phyloP scores from a whole-genome alignment of 2,888 invertebrate species.

The Caenorhabditis doughertyi region DNA sequence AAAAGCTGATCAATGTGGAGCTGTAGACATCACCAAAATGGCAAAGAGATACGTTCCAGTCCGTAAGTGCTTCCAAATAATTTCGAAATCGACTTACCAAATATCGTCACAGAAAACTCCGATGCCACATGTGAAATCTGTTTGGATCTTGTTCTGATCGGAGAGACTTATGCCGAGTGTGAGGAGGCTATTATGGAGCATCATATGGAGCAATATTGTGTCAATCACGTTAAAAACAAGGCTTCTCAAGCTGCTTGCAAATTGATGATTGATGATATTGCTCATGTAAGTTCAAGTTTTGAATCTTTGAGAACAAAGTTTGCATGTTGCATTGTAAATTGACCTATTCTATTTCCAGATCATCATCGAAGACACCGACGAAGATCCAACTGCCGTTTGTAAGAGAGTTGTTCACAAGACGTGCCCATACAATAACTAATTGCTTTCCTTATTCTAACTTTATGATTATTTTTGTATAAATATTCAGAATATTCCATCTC shows the following conservation, averaged over 20 bases:
- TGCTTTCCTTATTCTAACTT: neutral
- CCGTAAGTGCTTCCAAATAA: slow-evolving; percentile 21
- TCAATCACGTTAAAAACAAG: slow-evolving; percentile 58
- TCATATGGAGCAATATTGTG: slow-evolving; percentile 65
- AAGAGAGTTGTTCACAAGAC: slow-evolving; percentile 60
- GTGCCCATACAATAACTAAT: slow-evolving; percentile 60
- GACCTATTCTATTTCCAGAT: slow-evolving; percentile 43
- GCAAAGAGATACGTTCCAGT: slow-evolving; percentile 58
- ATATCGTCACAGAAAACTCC: slow-evolving; percentile 50
- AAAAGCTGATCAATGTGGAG: slow-evolving; percentile 67
- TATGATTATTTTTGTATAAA: neutral
- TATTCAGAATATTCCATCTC: neutral
- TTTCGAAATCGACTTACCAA: no score
- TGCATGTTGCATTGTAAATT: neutral
- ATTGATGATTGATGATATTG: slow-evolving; percentile 65
- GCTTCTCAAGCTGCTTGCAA: slow-evolving; percentile 55
- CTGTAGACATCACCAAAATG: slow-evolving; percentile 56
- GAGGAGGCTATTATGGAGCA: slow-evolving; percentile 67
- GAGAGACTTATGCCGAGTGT: slow-evolving; percentile 70
- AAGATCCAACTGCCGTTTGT: slow-evolving; percentile 64
- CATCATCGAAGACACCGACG: slow-evolving; percentile 67
- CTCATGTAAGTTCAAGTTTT: slow-evolving; percentile 49
- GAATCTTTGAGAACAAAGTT: neutral
- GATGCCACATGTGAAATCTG: slow-evolving; percentile 68
- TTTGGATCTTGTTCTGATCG: slow-evolving; percentile 68